A percentile compares a stretch with the other conserved stretches of the same genome.
phyloP scores from a whole-genome alignment of 2,888 invertebrate species.

The Pasiphila rectangulata region DNA sequence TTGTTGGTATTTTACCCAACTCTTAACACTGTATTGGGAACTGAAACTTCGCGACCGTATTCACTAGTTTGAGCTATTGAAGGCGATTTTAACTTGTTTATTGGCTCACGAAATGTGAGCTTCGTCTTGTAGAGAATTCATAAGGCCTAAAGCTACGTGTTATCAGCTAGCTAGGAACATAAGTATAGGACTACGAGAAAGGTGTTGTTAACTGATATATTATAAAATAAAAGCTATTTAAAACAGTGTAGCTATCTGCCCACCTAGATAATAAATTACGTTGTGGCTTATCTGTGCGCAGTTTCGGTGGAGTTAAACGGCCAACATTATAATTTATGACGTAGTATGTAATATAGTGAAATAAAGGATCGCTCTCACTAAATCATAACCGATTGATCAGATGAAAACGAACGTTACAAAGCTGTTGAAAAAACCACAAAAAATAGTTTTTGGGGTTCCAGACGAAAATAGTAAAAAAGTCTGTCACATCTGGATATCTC shows the following conservation, averaged over 20 bases:
- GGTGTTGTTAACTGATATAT: too few relatives aligned
- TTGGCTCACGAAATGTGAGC: slow-evolving; percentile 24
- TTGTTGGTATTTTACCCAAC: slow-evolving; percentile 5
- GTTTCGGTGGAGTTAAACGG: not conserved
- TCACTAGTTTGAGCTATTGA: slow-evolving; percentile 19
- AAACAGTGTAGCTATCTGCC: too few relatives aligned
- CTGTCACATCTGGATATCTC: too few relatives aligned
- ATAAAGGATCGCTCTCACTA: too few relatives aligned
- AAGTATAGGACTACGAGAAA: too few relatives aligned
- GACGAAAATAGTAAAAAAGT: too few relatives aligned
- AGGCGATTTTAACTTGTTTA: slow-evolving; percentile 26
- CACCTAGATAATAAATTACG: too few relatives aligned
- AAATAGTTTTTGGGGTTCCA: too few relatives aligned
- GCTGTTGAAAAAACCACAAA: too few relatives aligned
- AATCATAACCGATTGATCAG: not conserved
- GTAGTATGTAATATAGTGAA: not conserved
- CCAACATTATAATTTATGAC: not conserved
- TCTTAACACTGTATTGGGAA: slow-evolving; percentile 1
- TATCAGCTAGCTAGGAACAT: too few relatives aligned
- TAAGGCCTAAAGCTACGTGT: slow-evolving; percentile 2
- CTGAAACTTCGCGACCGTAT: not conserved
- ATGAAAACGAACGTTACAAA: too few relatives aligned
- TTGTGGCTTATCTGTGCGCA: not conserved
- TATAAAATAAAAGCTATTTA: too few relatives aligned
- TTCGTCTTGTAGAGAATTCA: slow-evolving; percentile 22